Evolutionary conservation across 2,797 vertebrate species (phyloP), one percentile per base, ranked within the genome.

Genomic region (Melanotaenia boesemani): DNA sequence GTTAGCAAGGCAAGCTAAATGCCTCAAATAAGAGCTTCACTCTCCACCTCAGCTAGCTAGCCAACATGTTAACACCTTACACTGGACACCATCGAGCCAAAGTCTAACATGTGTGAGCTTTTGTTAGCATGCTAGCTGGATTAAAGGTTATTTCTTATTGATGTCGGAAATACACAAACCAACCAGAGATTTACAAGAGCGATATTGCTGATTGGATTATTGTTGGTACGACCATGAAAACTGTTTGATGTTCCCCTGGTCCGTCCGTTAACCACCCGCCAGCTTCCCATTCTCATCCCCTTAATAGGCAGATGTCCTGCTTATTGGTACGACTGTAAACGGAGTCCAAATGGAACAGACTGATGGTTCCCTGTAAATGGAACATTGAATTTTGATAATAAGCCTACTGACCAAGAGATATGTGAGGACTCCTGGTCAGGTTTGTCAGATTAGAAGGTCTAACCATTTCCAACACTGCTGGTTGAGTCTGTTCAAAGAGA

Each of bases 91-190:
- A 69, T 4, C n/a, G 22, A 60, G 30, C 48, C 30, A 11, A n/a
- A 18, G 10, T 48, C 37, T 30, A 41, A 46, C 26, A 63, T 37
- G 6, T 28, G 57, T 69, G 77, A 67, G 20, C 30, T 44, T 39
- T 3, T 59, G 61, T 82, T 79, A 79, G 76, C 79, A 70, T 82
- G 70, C 70, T 85, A 81, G 80, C 62, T 84, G 56, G 72, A 56
- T 55, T 26, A 48, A 60, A 60, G 22, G 70, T 74, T 66, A 56
- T 56, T 30, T 52, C 26, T 72, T 39, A 39, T 18, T 66, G 74
- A 75, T 83, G 62, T 76, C 6, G 1, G 18, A 57, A 54, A 32
- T 48, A n/a, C 75, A 41, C 0, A 1, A 66, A 70, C 59, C 73
- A 80, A 63, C 74, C 32, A 62, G 56, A 60, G 34, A 64, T 68